phyloP scores from a whole-genome alignment of 2,888 invertebrate genomes.

The Chouioia cunea region DNA sequence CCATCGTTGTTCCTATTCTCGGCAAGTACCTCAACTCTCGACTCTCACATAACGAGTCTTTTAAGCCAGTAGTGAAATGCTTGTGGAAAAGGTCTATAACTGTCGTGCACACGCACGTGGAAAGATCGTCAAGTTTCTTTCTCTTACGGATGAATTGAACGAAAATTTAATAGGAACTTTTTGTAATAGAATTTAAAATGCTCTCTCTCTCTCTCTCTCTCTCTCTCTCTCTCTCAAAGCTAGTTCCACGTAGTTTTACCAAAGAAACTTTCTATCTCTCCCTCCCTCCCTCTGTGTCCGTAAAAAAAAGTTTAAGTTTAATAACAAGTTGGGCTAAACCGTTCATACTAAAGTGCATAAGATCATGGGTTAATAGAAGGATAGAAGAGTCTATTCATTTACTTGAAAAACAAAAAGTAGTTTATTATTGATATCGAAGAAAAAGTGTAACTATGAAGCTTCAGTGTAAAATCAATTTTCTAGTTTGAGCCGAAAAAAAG shows the following conservation, averaged over 20 bases:
- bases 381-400: background rate
- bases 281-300: background rate
- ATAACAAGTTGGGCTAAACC: constrained; percentile 12
- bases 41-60: no score
- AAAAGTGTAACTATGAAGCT: no score
- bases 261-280: constrained; percentile 1
- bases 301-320: constrained; percentile 14
- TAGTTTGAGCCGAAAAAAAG: no score
- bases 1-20: no score
- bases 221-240: background rate
- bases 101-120: no score
- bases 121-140: no score
- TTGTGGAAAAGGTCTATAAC: no score
- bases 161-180: constrained; percentile 14
- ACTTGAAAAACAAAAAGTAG: background rate
- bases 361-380: background rate
- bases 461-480: no score
- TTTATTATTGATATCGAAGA: background rate
- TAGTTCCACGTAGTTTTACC: background rate
- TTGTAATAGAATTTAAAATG: constrained; percentile 11
- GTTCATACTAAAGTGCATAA: background rate
- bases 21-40: no score
- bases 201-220: background rate
- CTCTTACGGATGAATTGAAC: no score
- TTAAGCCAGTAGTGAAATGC: no score